Percentiles rank a stretch among this genome's conserved stretches.
phyloP scores from a whole-genome alignment of 2,113 vertebrate genomes.

The Anolis carolinensis region DNA sequence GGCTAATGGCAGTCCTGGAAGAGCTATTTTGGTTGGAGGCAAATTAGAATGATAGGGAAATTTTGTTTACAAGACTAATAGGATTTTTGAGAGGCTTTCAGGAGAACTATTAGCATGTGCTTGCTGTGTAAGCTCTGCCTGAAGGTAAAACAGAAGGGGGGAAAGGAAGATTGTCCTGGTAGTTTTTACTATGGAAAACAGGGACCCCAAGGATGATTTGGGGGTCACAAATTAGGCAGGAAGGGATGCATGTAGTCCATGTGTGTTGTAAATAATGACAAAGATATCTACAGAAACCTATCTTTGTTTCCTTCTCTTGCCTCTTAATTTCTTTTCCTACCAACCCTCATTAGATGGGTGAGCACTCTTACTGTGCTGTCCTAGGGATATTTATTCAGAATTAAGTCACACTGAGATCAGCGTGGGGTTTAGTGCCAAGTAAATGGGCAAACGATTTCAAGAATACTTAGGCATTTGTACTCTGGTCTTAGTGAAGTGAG shows the following conservation, averaged over 20 bases:
- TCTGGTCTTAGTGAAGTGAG: constrained; percentile 61
- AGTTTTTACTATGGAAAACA: too few species aligned
- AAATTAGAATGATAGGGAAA: too few species aligned
- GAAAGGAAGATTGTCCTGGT: too few species aligned
- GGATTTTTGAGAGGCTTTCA: too few species aligned
- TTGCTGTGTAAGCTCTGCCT: too few species aligned
- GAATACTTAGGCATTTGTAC: constrained; percentile 35
- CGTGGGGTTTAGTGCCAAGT: background rate
- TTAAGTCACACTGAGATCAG: background rate
- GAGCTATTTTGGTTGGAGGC: too few species aligned
- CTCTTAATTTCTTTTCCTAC: constrained; percentile 45
- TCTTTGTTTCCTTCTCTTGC: background rate
- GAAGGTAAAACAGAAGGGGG: too few species aligned
- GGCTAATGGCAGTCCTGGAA: too few species aligned
- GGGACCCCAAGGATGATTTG: too few species aligned
- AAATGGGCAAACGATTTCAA: background rate
- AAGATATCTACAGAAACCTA: constrained; percentile 30
- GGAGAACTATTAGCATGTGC: too few species aligned
- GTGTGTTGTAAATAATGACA: constrained; percentile 34
- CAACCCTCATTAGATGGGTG: constrained; percentile 69
- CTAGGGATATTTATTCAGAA: background rate
- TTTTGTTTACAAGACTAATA: too few species aligned
- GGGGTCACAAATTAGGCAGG: too few species aligned
- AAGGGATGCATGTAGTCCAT: background rate
- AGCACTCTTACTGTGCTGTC: background rate